Conservation (phyloP, 2,888 invertebrate species). For the Cantharis lateralis region DNA sequence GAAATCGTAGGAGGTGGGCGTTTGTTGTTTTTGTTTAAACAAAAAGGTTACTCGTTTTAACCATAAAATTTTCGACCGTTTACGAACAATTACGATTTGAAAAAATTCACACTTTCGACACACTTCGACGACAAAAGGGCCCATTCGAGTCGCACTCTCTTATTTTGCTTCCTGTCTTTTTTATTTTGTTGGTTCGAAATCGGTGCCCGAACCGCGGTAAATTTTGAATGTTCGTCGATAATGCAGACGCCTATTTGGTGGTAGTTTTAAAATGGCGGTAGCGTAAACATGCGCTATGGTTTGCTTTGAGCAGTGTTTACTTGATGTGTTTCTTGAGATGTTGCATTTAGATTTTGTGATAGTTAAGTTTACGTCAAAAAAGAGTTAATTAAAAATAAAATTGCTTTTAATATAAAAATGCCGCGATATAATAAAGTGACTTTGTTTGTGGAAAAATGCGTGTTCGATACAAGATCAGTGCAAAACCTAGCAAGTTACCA, state of each 20-base stretch:
- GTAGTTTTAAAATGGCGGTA: constrained; percentile 50
- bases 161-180: background rate
- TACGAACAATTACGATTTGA: background rate
- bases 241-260: constrained; percentile 39
- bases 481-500: constrained; percentile 40
- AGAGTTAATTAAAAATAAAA: constrained; percentile 35
- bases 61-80: background rate
- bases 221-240: constrained; percentile 39
- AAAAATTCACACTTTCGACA: background rate
- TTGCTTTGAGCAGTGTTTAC: constrained; percentile 59
- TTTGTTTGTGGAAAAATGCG: constrained; percentile 40
- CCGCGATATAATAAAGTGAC: constrained; percentile 38
- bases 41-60: constrained; percentile 5
- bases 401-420: constrained; percentile 43
- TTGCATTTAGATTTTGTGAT: constrained; percentile 44
- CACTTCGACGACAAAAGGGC: background rate
- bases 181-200: background rate
- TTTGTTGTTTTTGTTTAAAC: constrained; percentile 22
- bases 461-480: constrained; percentile 41
- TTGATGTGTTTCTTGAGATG: constrained; percentile 57
- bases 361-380: constrained; percentile 32
- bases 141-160: background rate
- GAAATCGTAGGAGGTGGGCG: constrained; percentile 54
- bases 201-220: constrained; percentile 21
- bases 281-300: constrained; percentile 55